These are phyloP conservation scores for Pygocentrus nattereri DNA, from an alignment of 2,797 vertebrate species.

Conservation along the genomic window DNA sequence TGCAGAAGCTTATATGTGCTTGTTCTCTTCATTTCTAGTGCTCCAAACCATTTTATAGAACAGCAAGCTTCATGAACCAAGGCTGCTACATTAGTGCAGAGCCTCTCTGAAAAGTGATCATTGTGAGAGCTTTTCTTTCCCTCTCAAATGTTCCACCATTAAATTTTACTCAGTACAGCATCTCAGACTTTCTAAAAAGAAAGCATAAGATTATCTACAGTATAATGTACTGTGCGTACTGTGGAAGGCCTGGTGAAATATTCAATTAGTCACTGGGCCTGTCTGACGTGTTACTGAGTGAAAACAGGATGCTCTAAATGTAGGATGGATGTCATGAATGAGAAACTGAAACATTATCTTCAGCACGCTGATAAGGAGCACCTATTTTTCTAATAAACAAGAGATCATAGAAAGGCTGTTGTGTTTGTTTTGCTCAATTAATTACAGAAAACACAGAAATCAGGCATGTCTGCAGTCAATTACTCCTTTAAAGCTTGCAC, in stretches of 20 bases:
- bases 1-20: slow-evolving; percentile 28
- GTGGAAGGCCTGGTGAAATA: neutral
- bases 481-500: neutral
- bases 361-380: slow-evolving; percentile 36
- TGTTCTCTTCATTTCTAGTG: slow-evolving; percentile 27
- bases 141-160: neutral
- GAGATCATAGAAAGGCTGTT: neutral
- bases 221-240: neutral
- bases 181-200: neutral
- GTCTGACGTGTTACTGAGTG: neutral
- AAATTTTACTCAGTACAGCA: neutral
- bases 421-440: too few species aligned
- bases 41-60: slow-evolving; percentile 15
- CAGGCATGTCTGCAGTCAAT: neutral
- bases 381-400: slow-evolving; percentile 8
- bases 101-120: slow-evolving; percentile 22
- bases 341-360: slow-evolving; percentile 42
- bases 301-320: slow-evolving; percentile 28
- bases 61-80: slow-evolving; percentile 38
- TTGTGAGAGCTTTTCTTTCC: slow-evolving; percentile 24
- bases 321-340: slow-evolving; percentile 35
- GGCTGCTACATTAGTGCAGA: slow-evolving; percentile 27
- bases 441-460: neutral
- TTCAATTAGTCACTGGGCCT: neutral
- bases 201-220: slow-evolving; percentile 6